Evolutionary conservation across 2,113 vertebrate species (phyloP), one percentile per base, ranked within the genome.

Genomic region (Seriola quinqueradiata): DNA sequence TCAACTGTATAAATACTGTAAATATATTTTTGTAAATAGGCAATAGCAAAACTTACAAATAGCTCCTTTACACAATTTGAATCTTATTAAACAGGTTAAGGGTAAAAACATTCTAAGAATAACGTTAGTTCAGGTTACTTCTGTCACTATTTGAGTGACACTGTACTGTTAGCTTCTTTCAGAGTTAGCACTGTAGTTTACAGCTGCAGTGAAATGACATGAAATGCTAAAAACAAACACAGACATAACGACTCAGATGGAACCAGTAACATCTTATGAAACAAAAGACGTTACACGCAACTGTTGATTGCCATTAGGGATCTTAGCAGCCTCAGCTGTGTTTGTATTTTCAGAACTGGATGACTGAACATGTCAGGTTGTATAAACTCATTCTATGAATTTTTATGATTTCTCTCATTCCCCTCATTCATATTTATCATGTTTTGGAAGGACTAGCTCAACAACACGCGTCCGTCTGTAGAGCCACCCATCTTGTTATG

Each of bases 401-500:
- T 50, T 76, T 72, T 52, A 82, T 68, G 71, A 57, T 55, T 79
- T 82, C 72, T 44, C 60, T 72, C 3, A 66, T 70, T 65, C 19
- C 40, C 10, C 48, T 77, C 42, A 75, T 87, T 89, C 59, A 87
- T 87, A 78, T 83, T 85, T 23, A 81, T 80, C 11, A 14, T 66
- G 58, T 70, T 75, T 88, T 82, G 58, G 36, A 32, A 77, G 72
- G 17, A 61, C 44, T 5, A 25, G 58, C 64, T 73, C 19, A 10
- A 76, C 54, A 75, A 38, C 57, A 60, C 0, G 16, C 28, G 2
- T 36, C 50, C 7, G 23, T 42, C 6, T 63, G 28, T 64, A 17
- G 68, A 75, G 23, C 70, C 58, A 13, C 67, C 67, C 71, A 70
- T 72, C 42, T 46, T 12, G 11, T 77, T 55, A 32, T 64, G 9